Percentiles rank a stretch among this genome's conserved stretches.
These are phyloP conservation scores for Eudyptes chrysolophus DNA, from an alignment of 2,113 vertebrate species.

Conservation along the genomic window DNA sequence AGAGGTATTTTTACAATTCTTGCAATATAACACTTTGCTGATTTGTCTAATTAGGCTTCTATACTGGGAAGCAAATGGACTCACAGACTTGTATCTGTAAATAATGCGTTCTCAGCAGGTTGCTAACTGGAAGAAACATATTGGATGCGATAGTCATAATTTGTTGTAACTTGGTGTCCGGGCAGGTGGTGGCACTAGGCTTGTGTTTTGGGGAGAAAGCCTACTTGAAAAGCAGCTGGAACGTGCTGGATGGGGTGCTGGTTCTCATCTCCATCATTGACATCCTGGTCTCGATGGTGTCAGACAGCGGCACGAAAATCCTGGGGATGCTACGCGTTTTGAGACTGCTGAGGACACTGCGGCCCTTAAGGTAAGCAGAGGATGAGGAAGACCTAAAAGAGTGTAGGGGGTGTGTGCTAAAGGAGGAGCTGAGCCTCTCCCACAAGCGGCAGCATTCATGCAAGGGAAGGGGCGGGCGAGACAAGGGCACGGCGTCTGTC, in stretches of 20 bases:
- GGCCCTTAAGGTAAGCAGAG: constrained; percentile 85
- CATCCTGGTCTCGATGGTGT: constrained; percentile 94
- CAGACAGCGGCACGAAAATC: constrained; percentile 93
- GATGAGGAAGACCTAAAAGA: neutral
- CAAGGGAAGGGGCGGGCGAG: neutral
- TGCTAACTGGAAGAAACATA: neutral
- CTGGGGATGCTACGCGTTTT: constrained; percentile 95
- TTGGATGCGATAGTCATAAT: neutral
- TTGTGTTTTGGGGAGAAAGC: constrained; percentile 91
- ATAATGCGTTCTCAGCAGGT: neutral
- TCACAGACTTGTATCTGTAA: constrained; percentile 19
- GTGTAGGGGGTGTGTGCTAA: neutral
- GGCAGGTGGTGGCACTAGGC: constrained; percentile 91
- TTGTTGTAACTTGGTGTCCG: constrained; percentile 51
- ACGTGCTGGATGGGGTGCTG: constrained; percentile 93
- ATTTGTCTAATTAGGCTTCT: constrained; percentile 39
- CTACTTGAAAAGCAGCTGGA: constrained; percentile 97
- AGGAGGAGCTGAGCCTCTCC: neutral
- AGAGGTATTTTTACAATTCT: constrained; percentile 9
- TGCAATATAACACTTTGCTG: neutral
- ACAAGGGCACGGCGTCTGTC: accelerated
- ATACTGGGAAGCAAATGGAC: constrained; percentile 24
- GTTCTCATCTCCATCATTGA: constrained; percentile 96
- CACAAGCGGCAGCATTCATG: neutral
- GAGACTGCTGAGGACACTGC: constrained; percentile 90